phyloP scores from a whole-genome alignment of 1,140 invertebrate species.

The Periplaneta americana region DNA sequence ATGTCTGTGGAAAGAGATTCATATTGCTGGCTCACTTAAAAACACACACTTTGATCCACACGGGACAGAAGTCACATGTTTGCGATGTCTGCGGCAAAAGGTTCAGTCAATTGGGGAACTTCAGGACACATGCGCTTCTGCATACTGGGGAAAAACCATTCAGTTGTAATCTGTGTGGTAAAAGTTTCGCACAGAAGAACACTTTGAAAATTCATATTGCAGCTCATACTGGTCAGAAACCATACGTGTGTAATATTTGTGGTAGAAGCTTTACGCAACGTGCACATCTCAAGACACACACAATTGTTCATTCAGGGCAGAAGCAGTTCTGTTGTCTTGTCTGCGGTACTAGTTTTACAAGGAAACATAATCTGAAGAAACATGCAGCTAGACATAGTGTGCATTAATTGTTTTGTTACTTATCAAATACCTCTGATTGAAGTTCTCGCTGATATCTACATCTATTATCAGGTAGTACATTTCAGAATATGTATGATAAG shows the following conservation, averaged over 20 bases:
- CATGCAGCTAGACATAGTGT: not conserved
- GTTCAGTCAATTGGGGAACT: not conserved
- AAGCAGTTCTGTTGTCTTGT: not conserved
- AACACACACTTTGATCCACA: not conserved
- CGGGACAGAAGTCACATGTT: slow-evolving; percentile 1
- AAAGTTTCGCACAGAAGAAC: not conserved
- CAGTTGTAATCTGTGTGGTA: not conserved
- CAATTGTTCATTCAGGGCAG: not conserved
- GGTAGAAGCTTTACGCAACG: not conserved
- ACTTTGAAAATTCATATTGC: not conserved
- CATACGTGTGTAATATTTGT: not conserved
- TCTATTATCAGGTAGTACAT: too few relatives aligned
- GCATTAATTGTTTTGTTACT: not conserved
- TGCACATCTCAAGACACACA: not conserved
- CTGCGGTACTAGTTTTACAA: not conserved
- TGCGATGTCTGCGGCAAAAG: not conserved
- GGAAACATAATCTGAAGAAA: not conserved
- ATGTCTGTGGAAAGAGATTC: not conserved
- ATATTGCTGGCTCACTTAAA: not conserved
- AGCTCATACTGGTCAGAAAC: not conserved
- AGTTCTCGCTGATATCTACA: too few relatives aligned
- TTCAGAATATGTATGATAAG: too few relatives aligned
- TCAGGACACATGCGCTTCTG: slow-evolving; percentile 2
- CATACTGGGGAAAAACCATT: slow-evolving; percentile 8
- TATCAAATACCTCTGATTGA: too few relatives aligned